Base-by-base conservation (phyloP, 2,797 vertebrate species). In the Mormyrops attenuatus region DNA sequence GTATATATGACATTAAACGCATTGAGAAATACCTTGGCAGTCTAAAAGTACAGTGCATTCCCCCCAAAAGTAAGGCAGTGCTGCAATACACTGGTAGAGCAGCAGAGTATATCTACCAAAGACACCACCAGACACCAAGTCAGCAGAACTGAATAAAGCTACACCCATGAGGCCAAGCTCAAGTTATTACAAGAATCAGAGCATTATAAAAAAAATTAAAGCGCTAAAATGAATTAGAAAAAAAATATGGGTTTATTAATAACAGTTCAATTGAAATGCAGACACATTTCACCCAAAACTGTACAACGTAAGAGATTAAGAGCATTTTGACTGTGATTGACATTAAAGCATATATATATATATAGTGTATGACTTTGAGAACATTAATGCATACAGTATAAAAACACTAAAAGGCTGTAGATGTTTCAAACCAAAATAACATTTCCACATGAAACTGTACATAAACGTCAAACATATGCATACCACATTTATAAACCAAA, bases 241-340 rank as follows among this genome's bases (percentile, higher is more conserved):
- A 93, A 17, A 84, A 11, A 85, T 50, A 47, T 94, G 73, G 38
- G 38, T 96, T 96, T 96, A 95, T 96, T 95, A 94, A 95, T 95
- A 96, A 94, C 66, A 92, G 90, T 91, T 69, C 90, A 91, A 90
- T 90, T 93, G 89, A 91, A 93, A 90, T 47, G 3, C 13, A 80
- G 15, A 44, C 26, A 80, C 73, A 80, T 80, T 80, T 80, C 73
- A 41, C 80, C 77, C 22, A 38, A 92, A 94, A 95, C 95, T 96
- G 95, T 96, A 96, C 95, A 85, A 47, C 49, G 7, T 44, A 80
- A 80, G 34, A 44, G 38, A 44, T 80, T 44, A 80, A 80, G 1
- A 80, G 38, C 38, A 80, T 80, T 80, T 80, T n/a, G 41, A 41
- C 17, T 17, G 34, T 17, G 34, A 41, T 41, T 77, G 69, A 77